A percentile compares a stretch with the other conserved stretches of the same genome.
phyloP scores from a whole-genome alignment of 2,797 vertebrate species.

The Catostomus latipinnis region DNA sequence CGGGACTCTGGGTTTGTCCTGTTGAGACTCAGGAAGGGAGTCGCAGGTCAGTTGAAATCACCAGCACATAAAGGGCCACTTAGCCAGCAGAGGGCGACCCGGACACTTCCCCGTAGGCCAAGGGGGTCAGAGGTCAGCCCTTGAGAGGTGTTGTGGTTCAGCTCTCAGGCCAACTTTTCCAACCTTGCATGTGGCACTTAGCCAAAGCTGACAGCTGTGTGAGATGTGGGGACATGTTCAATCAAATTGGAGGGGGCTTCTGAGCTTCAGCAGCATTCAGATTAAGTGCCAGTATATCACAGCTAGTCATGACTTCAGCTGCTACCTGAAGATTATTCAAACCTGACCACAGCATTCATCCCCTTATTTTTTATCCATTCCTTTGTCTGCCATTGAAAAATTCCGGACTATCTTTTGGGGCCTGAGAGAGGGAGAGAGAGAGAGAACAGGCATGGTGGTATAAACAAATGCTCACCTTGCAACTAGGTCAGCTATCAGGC shows the following conservation, averaged over 20 bases:
- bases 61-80: conserved; percentile 62
- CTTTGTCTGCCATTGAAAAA: conserved; percentile 33
- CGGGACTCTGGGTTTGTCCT: conserved; percentile 37
- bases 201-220: conserved; percentile 64
- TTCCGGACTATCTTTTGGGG: conserved; percentile 41
- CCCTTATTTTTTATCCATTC: conserved; percentile 10
- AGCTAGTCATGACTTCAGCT: conserved; percentile 31
- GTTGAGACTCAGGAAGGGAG: conserved; percentile 50
- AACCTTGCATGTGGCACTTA: conserved; percentile 68
- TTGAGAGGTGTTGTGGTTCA: conserved; percentile 62
- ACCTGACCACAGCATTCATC: background rate
- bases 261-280: conserved; percentile 33
- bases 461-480: conserved; percentile 46
- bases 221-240: conserved; percentile 60
- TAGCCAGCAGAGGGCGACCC: background rate
- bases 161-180: conserved; percentile 65
- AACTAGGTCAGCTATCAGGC: conserved; percentile 52
- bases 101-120: conserved; percentile 52
- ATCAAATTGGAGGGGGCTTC: conserved; percentile 71
- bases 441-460: conserved; percentile 1
- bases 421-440: background rate
- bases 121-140: conserved; percentile 65
- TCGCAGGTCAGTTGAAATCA: conserved; percentile 65
- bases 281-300: conserved; percentile 44
- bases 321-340: conserved; percentile 34